Conservation (phyloP, 2,888 invertebrate species). For the Caenorhabditis sp. region DNA sequence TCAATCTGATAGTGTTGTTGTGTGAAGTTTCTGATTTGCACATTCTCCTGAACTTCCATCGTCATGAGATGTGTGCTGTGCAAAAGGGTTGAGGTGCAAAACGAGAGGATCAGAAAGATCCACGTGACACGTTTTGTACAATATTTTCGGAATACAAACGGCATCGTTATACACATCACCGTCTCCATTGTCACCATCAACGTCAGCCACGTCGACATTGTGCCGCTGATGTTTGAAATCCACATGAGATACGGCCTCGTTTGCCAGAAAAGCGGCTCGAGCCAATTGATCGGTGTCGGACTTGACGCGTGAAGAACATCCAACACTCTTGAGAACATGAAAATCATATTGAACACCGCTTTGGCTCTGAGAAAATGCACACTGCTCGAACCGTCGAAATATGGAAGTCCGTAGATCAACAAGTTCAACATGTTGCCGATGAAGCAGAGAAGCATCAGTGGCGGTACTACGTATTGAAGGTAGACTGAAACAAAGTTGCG, state of each 20-base stretch:
- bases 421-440: slow-evolving; percentile 64
- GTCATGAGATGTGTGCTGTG: slow-evolving; percentile 39
- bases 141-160: slow-evolving; percentile 64
- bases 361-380: slow-evolving; percentile 66
- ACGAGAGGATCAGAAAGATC: slow-evolving; percentile 38
- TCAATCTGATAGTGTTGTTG: slow-evolving; percentile 16
- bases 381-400: slow-evolving; percentile 63
- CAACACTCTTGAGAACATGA: slow-evolving; percentile 60
- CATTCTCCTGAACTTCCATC: slow-evolving; percentile 28
- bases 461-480: slow-evolving; percentile 55
- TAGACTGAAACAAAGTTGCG: slow-evolving; percentile 32
- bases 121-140: slow-evolving; percentile 58
- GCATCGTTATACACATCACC: slow-evolving; percentile 63
- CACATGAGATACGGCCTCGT: slow-evolving; percentile 63
- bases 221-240: slow-evolving; percentile 67
- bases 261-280: slow-evolving; percentile 63
- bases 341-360: slow-evolving; percentile 61
- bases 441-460: slow-evolving; percentile 60
- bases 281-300: slow-evolving; percentile 34
- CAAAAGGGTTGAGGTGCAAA: slow-evolving; percentile 34
- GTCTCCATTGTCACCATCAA: slow-evolving; percentile 66
- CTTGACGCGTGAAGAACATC: slow-evolving; percentile 62
- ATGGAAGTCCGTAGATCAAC: slow-evolving; percentile 65
- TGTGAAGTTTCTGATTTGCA: slow-evolving; percentile 14
- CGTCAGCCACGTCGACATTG: slow-evolving; percentile 66